Base-by-base conservation (phyloP, 2,888 invertebrate genomes). In the Fissipunctia ypsillon region DNA sequence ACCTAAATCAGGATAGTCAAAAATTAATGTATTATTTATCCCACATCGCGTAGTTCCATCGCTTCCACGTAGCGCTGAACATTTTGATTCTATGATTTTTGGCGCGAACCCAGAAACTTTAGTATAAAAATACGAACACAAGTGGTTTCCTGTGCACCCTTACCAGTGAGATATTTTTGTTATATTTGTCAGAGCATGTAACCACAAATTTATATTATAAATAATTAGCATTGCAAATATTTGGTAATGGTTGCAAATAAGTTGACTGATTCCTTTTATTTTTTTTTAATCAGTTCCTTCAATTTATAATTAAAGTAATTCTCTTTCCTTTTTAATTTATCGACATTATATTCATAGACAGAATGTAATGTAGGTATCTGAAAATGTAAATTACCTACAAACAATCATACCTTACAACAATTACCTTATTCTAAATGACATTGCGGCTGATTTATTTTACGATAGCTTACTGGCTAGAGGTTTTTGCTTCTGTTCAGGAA, bases 71-170 rank as follows among this genome's bases (percentile, higher is more conserved):
- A 64, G 50, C 64, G 48, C 35, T 59, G 52, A 80, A 74, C 59
- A 74, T 82, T 84, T 77, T 72, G 75, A 86, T 85, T 72, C 76
- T 76, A 78, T 78, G 70, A 78, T 66, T 81, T 80, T 87, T 81
- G 85, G 84, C 79, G 83, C 78, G 71, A 81, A 78, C 83, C 86
- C 84, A 86, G 76, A 84, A 81, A 66, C 57, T 80, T 71, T 56
- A 70, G 78, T 78, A 56, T 80, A 85, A 83, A 86, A 83, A 86
- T 85, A 84, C 78, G 48, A 76, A 80, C 70, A 69, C 69, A 69
- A 73, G 67, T 80, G 78, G 78, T 79, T 85, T 85, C 84, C 84
- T 83, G 80, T 72, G 69, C 82, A 86, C 84, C 83, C 83, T 81
- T 81, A 83, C 60, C 25, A 59, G 31, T 35, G 52, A 61, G 67